These are phyloP conservation scores for Drosophila ogumai DNA, from an alignment of 1,140 invertebrate genomes.

Conservation along the genomic window DNA sequence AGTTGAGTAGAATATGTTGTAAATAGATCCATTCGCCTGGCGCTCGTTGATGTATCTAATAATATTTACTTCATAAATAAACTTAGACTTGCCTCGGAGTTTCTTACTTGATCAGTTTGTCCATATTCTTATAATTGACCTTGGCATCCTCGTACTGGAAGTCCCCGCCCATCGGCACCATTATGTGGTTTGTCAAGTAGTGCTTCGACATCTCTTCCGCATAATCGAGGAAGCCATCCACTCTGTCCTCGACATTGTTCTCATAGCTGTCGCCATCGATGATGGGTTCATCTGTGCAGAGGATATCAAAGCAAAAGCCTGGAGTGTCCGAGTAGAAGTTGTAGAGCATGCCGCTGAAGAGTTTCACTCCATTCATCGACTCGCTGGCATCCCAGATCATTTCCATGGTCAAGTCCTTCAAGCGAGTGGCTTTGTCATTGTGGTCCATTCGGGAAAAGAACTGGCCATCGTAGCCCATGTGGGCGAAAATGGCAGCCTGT, in stretches of 20 bases:
- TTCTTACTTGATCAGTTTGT: constrained; percentile 93
- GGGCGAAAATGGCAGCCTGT: constrained; percentile 93
- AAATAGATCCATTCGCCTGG: constrained; percentile 87
- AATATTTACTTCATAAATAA: neutral
- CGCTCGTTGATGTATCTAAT: constrained; percentile 85
- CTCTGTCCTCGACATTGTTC: constrained; percentile 89
- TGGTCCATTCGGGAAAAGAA: constrained; percentile 96
- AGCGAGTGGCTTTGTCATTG: constrained; percentile 91
- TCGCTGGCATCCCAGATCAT: constrained; percentile 87
- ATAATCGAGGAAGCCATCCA: constrained; percentile 87
- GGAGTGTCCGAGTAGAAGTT: constrained; percentile 93
- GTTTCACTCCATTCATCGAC: constrained; percentile 87
- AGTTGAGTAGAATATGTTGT: constrained; percentile 87
- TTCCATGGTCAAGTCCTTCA: constrained; percentile 86
- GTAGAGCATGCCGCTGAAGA: constrained; percentile 91
- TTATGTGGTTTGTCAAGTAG: constrained; percentile 90
- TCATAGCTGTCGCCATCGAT: constrained; percentile 90
- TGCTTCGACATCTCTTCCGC: constrained; percentile 85
- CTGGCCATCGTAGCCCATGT: constrained; percentile 94
- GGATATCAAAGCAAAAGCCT: constrained; percentile 95
- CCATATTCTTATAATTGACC: constrained; percentile 94
- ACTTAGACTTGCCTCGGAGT: too few species aligned
- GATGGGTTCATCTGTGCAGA: constrained; percentile 93
- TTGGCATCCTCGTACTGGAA: constrained; percentile 95
- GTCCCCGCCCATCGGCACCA: constrained; percentile 97